A percentile compares a stretch with the other conserved stretches of the same genome.
phyloP scores from a whole-genome alignment of 53 echinoderm and acorn worm species.

The Apostichopus leukothele region DNA sequence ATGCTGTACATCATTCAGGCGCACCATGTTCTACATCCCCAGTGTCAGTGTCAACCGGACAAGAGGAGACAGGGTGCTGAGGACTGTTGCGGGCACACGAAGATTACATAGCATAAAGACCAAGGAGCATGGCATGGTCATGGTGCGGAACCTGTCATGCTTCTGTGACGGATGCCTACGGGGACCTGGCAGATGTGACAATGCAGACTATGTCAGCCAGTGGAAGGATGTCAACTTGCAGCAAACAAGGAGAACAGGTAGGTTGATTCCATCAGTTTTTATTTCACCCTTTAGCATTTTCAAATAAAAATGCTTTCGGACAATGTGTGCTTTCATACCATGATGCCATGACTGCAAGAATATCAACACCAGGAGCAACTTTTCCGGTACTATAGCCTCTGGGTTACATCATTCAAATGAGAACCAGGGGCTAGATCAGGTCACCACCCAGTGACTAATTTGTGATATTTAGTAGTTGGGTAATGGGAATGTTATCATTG shows the following conservation, averaged over 20 bases:
- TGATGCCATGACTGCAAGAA: too few species aligned
- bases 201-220: slow-evolving; percentile 20
- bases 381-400: too few species aligned
- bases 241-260: background rate
- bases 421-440: too few species aligned
- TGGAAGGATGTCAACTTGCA: slow-evolving; percentile 32
- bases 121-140: slow-evolving; percentile 46
- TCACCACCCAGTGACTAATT: too few species aligned
- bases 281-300: too few species aligned
- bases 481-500: too few species aligned
- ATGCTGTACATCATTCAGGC: slow-evolving; percentile 54
- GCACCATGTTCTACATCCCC: slow-evolving; percentile 55
- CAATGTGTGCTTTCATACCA: too few species aligned
- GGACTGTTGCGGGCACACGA: slow-evolving; percentile 57
- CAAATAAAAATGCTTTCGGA: too few species aligned
- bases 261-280: too few species aligned
- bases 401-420: too few species aligned
- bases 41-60: slow-evolving; percentile 37
- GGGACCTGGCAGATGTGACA: slow-evolving; percentile 23
- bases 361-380: too few species aligned
- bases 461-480: too few species aligned
- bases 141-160: slow-evolving; percentile 55
- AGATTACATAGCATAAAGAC: slow-evolving; percentile 63
- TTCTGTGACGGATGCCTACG: slow-evolving; percentile 49
- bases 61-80: slow-evolving; percentile 39